A percentile compares a stretch with the other conserved stretches of the same genome.
Evolutionary conservation across 2,888 invertebrate genomes (phyloP).

Genomic region (Latrodectus hesperus): DNA sequence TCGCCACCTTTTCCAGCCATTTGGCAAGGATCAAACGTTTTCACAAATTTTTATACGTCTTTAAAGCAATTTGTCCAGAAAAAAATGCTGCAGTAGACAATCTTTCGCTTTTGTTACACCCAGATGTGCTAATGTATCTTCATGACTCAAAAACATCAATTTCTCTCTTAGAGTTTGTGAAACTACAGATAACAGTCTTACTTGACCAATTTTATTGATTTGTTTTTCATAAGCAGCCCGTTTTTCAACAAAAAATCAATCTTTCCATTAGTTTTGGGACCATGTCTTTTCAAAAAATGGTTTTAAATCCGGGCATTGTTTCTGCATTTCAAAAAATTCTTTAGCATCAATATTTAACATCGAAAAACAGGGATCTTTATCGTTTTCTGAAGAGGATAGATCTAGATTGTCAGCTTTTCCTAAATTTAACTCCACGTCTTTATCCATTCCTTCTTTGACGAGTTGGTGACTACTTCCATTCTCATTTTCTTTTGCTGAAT

Average conservation of each 20-base stretch:
- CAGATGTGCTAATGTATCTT: not conserved
- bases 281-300: no score
- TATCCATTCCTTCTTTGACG: not conserved
- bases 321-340: no score
- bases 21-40: conserved; percentile 31
- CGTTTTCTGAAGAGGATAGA: not conserved
- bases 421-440: no score
- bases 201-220: not conserved
- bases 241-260: no score
- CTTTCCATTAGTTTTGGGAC: no score
- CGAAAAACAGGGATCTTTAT: not conserved
- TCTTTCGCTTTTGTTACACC: conserved; percentile 30
- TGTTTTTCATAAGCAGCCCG: not conserved
- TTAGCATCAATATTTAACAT: no score
- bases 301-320: no score
- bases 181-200: not conserved
- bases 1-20: conserved; percentile 15
- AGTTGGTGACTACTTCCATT: no score
- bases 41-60: conserved; percentile 11
- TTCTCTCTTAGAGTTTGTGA: not conserved
- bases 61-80: conserved; percentile 31
- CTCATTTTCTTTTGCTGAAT: not conserved
- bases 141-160: not conserved
- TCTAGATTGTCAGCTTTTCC: no score
- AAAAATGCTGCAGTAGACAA: not conserved